Conservation (phyloP, 2,888 invertebrate genomes). For the Crocallis elinguaria region DNA sequence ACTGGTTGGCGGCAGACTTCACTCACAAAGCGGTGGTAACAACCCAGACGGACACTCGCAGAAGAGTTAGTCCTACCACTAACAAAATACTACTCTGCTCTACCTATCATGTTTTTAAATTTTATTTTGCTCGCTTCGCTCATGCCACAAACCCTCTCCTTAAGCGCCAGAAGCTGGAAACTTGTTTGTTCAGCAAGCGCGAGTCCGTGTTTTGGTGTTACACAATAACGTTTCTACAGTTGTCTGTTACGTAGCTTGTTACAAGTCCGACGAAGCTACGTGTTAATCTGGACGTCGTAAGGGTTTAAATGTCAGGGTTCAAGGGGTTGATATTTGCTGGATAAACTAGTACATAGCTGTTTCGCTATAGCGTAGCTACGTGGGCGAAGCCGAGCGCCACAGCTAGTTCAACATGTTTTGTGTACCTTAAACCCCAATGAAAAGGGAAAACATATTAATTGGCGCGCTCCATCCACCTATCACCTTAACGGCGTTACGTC, state of each 20-base stretch:
- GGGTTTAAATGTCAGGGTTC: not conserved
- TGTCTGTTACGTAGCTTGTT: constrained; percentile 30
- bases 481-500: constrained; percentile 41
- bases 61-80: too few relatives aligned
- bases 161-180: constrained; percentile 43
- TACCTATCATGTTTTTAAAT: too few relatives aligned
- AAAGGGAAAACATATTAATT: constrained; percentile 36
- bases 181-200: constrained; percentile 46
- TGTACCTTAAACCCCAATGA: constrained; percentile 6
- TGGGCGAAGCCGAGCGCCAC: not conserved
- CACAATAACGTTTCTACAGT: constrained; percentile 25
- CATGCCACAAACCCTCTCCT: not conserved
- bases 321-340: too few relatives aligned
- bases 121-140: constrained; percentile 27
- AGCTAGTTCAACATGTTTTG: not conserved
- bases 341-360: too few relatives aligned
- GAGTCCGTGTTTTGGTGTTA: constrained; percentile 36
- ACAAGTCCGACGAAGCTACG: constrained; percentile 18
- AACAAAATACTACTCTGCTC: too few relatives aligned
- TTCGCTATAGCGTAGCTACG: too few relatives aligned
- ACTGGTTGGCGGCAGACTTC: too few relatives aligned
- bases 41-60: too few relatives aligned
- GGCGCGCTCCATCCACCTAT: constrained; percentile 35
- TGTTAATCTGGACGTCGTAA: constrained; percentile 4
- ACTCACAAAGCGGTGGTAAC: too few relatives aligned